Percentiles rank a stretch among this genome's conserved stretches.
phyloP scores from a whole-genome alignment of 2,888 invertebrate genomes.

The Slavum lentiscoides region DNA sequence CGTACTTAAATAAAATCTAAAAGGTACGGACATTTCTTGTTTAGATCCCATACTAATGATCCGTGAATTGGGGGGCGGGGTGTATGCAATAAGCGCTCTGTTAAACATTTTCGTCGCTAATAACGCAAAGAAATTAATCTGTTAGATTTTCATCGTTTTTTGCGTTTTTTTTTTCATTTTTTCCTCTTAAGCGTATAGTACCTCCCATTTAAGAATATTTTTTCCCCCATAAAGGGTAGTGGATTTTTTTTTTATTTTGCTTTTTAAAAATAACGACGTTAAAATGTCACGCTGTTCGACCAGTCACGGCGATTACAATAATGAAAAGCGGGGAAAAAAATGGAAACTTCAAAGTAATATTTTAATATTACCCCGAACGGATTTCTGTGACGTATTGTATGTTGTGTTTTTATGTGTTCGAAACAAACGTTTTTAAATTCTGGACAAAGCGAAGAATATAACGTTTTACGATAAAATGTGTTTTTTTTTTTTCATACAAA shows the following conservation, averaged over 20 bases:
- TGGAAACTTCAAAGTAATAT: neutral
- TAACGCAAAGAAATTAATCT: constrained; percentile 25
- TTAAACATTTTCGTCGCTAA: constrained; percentile 33
- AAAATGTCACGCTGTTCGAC: neutral
- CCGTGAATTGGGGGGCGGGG: constrained; percentile 3
- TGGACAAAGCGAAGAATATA: too few species aligned
- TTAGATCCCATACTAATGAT: constrained; percentile 29
- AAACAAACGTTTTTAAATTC: too few species aligned
- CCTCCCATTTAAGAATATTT: constrained; percentile 14
- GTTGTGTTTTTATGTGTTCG: too few species aligned
- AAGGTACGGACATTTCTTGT: constrained; percentile 11
- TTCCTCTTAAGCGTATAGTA: neutral
- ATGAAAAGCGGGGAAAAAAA: neutral
- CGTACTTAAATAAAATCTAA: neutral
- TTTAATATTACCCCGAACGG: neutral
- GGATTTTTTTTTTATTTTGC: neutral
- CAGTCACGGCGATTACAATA: neutral
- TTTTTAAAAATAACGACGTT: constrained; percentile 21
- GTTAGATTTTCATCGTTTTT: constrained; percentile 1
- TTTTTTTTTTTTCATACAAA: too few species aligned
- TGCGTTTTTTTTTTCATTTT: neutral
- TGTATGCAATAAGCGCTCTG: constrained; percentile 25
- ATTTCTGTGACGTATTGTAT: too few species aligned
- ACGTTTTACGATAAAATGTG: too few species aligned
- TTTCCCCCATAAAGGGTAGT: constrained; percentile 1